phyloP scores from a whole-genome alignment of 2,888 invertebrate genomes.

The Stegophylla sp. region DNA sequence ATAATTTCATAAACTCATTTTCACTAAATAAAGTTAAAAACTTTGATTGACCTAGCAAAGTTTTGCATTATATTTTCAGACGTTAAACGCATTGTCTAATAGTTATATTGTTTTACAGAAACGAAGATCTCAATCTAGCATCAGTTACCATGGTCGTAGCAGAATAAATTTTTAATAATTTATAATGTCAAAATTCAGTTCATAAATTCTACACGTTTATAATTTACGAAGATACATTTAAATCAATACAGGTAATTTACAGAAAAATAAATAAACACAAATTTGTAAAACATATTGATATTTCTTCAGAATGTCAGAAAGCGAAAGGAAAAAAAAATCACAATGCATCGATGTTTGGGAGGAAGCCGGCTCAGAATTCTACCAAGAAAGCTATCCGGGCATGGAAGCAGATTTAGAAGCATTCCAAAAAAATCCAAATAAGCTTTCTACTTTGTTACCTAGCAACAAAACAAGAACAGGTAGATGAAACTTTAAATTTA shows the following conservation, averaged over 20 bases:
- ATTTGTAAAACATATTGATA: not conserved
- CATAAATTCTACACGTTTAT: not conserved
- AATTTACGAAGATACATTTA: not conserved
- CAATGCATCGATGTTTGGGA: constrained; percentile 76
- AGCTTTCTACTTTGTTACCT: constrained; percentile 78
- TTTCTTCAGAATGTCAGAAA: constrained; percentile 30
- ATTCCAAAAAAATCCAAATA: constrained; percentile 75
- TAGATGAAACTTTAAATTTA: constrained; percentile 1
- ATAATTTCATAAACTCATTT: too few species aligned
- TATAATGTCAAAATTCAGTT: not conserved
- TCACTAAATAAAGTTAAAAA: too few species aligned
- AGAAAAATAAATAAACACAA: not conserved
- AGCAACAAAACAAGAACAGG: constrained; percentile 71
- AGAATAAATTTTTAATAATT: not conserved
- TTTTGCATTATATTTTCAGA: too few species aligned
- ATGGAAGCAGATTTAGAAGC: constrained; percentile 73
- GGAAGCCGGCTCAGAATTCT: constrained; percentile 84
- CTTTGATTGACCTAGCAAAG: too few species aligned
- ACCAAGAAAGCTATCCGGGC: constrained; percentile 82
- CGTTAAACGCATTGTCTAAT: not conserved
- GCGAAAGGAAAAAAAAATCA: constrained; percentile 67
- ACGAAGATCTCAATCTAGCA: not conserved
- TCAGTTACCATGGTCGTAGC: not conserved
- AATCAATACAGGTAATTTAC: not conserved
- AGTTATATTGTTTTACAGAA: constrained; percentile 18